Base-by-base conservation (phyloP, 2,797 vertebrate genomes). In the Siniperca scherzeri region DNA sequence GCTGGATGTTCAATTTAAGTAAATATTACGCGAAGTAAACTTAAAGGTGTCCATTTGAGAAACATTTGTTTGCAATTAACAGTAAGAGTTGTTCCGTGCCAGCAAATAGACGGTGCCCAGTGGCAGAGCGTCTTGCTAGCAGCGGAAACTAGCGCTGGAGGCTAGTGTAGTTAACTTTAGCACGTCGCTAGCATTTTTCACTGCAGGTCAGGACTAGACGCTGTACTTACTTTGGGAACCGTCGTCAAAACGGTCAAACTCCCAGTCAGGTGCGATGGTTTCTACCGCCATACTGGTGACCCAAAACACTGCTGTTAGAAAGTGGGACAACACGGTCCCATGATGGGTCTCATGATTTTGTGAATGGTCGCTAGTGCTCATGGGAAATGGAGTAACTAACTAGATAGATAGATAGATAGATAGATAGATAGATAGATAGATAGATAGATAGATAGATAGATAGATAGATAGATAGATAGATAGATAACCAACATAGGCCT, bases 221-320 rank as follows among this genome's bases (percentile, higher is more conserved):
- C 0, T 22, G 9, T 14, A 92, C 98, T 97, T 95, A 99, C 98
- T 99, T 87, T 98, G 97, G 22, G 98, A 99, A 70, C 98, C 98
- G 87, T 99, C 98, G 80, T 99, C 98, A 82, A 99, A 97, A 80
- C 98, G 98, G 90, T 99, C 98, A 93, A 99, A 99, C 83, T 99
- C 97, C 98, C 98, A 99, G 87, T 98, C 97, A 13, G 97, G 96
- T 13, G 98, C 97, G 13, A 98, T 94, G 7, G 96, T 96, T 92
- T 99, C 98, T 75, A 96, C 95, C 7, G 96, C 96, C 96, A 98
- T 89, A 8, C 25, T 82, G 75, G 16, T 69, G 19, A 56, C 21
- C 42, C 3, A 46, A 75, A 85, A 89, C 6, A 50, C 74, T 71
- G 77, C 25, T 80, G 67, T 65, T 79, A 90, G 25, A 71, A 82